Evolutionary conservation across 2,113 vertebrate genomes (phyloP), one percentile per base, ranked within the genome.

Genomic region (Eira barbara): DNA sequence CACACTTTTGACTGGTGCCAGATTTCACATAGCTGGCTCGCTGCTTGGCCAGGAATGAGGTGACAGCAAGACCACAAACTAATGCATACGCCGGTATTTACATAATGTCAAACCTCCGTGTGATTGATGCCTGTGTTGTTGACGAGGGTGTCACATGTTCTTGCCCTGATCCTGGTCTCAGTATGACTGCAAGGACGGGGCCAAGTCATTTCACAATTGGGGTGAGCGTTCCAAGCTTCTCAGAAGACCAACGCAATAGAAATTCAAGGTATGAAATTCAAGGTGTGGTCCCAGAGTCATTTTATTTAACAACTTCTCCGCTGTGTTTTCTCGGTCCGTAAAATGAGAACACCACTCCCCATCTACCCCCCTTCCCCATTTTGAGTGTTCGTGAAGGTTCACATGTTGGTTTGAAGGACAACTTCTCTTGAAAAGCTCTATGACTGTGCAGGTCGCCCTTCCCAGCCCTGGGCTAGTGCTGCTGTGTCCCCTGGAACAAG

Each of bases 201-300:
- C 97, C 97, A 89, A 98, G 93, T 98, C 98, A 98, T 98, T 98
- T 98, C 95, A 81, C 95, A 96, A 95, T 57, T 74, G 36, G 86
- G 86, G 89, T 91, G 91, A 93, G 91, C 10, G 97, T 97, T 98
- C 97, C 91, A 89, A 34, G 73, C 80, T 98, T 98, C 98, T 98
- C 96, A 96, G 97, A 98, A 98, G 97, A 91, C 52, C 55, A 8
- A 97, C 96, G n/a, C 94, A 89, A 89, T 73, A 95, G 86, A 97
- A 97, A 95, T 98, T 98, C 97, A 95, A 95, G 96, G 97, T 98
- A 97, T 61, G 97, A 97, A 96, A 93, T 97, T 86, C 74, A 94
- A 92, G 97, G 97, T 97, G 97, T 80, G 96, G 90, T 63, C 96
- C 93, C 67, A 36, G 59, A 97, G 81, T 96, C 94, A 92, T 97